phyloP scores from a whole-genome alignment of 2,888 invertebrate genomes.

The Germaria angustata region DNA sequence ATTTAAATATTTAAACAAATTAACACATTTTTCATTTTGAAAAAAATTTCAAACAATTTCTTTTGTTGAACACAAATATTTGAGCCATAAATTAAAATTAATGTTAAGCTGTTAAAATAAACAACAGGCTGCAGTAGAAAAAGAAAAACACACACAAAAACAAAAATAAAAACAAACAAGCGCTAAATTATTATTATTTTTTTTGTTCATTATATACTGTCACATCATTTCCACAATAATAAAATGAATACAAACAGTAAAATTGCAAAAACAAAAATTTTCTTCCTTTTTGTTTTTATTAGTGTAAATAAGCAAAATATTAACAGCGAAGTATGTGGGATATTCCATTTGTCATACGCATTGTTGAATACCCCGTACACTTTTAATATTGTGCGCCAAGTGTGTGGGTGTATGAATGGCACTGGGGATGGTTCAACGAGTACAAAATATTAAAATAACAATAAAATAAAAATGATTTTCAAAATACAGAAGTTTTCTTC shows the following conservation, averaged over 20 bases:
- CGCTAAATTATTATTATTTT: conserved; percentile 46
- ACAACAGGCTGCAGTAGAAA: conserved; percentile 34
- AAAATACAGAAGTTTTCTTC: background rate
- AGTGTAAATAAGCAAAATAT: conserved; percentile 22
- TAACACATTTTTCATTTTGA: conserved; percentile 63
- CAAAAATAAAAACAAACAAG: background rate
- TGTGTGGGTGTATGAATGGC: conserved; percentile 35
- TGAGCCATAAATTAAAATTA: conserved; percentile 60
- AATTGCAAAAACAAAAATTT: conserved; percentile 2
- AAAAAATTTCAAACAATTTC: conserved; percentile 46
- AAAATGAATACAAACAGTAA: conserved; percentile 47
- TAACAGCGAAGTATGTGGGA: conserved; percentile 45
- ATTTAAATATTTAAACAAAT: conserved; percentile 54
- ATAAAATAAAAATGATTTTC: background rate
- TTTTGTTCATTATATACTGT: conserved; percentile 51
- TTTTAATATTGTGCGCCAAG: conserved; percentile 38
- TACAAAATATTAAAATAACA: conserved; percentile 33
- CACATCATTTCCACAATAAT: conserved; percentile 58
- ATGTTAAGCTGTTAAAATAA: conserved; percentile 61
- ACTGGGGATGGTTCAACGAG: conserved; percentile 12
- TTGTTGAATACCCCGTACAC: conserved; percentile 52
- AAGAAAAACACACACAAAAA: background rate
- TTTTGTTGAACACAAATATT: conserved; percentile 58
- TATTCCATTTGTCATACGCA: conserved; percentile 56
- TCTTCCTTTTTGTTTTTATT: too few relatives aligned